Percentiles rank a stretch among this genome's conserved stretches.
phyloP scores from a whole-genome alignment of 2,113 vertebrate species.

The Malurus alboscapulatus region DNA sequence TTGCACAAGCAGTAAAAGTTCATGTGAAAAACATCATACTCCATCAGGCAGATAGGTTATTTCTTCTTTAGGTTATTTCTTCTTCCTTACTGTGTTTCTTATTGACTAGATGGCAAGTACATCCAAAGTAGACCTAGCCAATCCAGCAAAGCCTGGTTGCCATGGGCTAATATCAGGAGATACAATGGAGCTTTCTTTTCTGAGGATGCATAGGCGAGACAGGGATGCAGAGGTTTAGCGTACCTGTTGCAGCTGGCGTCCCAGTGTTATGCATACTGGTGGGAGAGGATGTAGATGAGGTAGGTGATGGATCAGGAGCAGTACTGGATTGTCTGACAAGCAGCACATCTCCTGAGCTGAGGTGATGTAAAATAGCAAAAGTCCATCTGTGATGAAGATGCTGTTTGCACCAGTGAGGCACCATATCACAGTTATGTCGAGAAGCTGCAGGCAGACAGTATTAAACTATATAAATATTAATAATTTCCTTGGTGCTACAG shows the following conservation, averaged over 20 bases:
- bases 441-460: neutral
- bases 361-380: neutral
- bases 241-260: neutral
- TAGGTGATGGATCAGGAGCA: neutral
- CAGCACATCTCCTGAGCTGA: neutral
- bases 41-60: neutral
- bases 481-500: neutral
- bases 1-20: neutral
- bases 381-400: accelerated
- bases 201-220: neutral
- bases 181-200: neutral
- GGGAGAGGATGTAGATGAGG: neutral
- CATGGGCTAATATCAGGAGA: neutral
- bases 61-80: neutral
- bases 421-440: accelerated
- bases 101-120: neutral
- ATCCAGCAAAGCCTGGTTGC: neutral
- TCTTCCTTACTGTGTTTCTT: neutral
- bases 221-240: neutral
- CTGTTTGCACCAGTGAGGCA: neutral
- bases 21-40: neutral
- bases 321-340: neutral
- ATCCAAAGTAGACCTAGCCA: neutral
- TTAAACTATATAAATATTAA: neutral
- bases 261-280: neutral